A percentile compares a stretch with the other conserved stretches of the same genome.
Conservation (phyloP, 2,888 invertebrate species). For the Caenorhabditis sp. region DNA sequence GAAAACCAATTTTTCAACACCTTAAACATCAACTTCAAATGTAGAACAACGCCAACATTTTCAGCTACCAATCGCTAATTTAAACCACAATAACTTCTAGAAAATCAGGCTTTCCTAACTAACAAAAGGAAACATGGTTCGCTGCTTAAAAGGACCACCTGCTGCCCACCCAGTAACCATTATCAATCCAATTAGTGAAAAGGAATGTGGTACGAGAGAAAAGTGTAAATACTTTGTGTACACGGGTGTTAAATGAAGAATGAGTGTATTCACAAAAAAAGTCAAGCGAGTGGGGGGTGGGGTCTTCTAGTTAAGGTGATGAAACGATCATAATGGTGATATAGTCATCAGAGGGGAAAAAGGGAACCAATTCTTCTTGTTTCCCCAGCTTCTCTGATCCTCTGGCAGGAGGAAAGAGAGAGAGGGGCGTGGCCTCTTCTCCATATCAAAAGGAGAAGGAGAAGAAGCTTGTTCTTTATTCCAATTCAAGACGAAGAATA, state of each 20-base stretch:
- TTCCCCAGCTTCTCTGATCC: background rate
- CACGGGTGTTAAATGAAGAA: constrained; percentile 17
- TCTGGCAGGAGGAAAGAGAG: no score
- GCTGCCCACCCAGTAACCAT: background rate
- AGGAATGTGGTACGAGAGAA: constrained; percentile 5
- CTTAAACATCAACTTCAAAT: no score
- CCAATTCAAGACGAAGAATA: constrained; percentile 25
- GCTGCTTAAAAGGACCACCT: background rate
- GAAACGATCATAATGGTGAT: constrained; percentile 34
- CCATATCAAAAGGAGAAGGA: background rate
- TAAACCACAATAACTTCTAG: background rate
- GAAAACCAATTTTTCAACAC: no score
- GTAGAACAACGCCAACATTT: no score
- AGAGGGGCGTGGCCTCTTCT: constrained; percentile 23
- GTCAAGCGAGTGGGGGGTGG: no score
- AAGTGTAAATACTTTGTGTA: constrained; percentile 1
- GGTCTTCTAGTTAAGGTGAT: constrained; percentile 12
- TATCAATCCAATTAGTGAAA: constrained; percentile 15
- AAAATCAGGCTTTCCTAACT: background rate
- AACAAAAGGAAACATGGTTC: background rate
- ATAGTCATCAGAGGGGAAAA: constrained; percentile 29
- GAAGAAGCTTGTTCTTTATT: constrained; percentile 34
- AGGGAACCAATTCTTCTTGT: background rate
- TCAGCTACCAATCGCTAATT: no score
- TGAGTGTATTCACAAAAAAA: background rate